Conservation (phyloP, 2,113 vertebrate genomes). For the Terrapene triunguis region DNA sequence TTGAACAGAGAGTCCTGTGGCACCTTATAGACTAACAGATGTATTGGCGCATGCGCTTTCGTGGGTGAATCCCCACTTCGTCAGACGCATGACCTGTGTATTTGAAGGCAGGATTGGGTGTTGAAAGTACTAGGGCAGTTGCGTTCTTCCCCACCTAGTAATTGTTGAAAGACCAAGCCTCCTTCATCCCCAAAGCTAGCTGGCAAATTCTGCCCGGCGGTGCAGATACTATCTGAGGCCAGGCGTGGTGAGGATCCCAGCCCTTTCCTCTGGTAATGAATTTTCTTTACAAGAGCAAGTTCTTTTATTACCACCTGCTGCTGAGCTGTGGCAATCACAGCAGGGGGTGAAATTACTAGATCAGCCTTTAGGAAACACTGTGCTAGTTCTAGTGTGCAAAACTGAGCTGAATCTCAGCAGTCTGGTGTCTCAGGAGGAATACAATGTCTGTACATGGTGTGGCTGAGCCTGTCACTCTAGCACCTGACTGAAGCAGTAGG, state of each 20-base stretch:
- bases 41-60: too few species aligned
- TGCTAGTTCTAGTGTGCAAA: neutral
- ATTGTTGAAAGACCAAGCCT: rapidly evolving
- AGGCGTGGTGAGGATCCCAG: rapidly evolving
- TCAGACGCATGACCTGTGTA: rapidly evolving
- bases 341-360: neutral
- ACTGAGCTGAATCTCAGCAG: neutral
- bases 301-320: neutral
- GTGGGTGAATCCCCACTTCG: too few species aligned
- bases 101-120: neutral
- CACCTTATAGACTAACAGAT: too few species aligned
- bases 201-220: rapidly evolving
- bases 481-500: neutral
- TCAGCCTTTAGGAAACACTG: neutral
- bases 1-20: neutral
- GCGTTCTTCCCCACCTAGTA: neutral
- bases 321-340: neutral
- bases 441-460: neutral
- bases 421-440: neutral
- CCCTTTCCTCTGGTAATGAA: rapidly evolving
- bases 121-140: rapidly evolving
- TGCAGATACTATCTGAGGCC: neutral
- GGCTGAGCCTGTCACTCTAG: neutral
- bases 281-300: neutral
- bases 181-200: rapidly evolving